Base-by-base conservation (phyloP, 2,113 vertebrate species). In the Syrmaticus mikado region DNA sequence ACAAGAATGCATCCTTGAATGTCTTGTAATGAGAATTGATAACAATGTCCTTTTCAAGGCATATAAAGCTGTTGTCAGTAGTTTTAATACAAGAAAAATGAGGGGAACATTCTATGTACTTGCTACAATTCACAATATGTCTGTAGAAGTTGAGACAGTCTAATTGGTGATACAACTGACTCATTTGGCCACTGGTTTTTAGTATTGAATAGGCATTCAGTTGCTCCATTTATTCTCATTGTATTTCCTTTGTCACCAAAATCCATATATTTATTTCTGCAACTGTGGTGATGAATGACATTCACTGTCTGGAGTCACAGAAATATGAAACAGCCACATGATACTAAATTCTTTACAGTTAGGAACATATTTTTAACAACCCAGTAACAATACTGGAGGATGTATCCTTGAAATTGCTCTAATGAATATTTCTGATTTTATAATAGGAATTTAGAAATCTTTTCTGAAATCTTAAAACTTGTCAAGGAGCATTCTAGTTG, bases 401-500 rank as follows among this genome's bases (percentile, higher is more conserved):
- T 10, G 30, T 7, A 13, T 61, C n/a, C 5, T n/a, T 61, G 40
- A 75, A 73, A 36, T 21, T 43, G 7, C 3, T 50, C 16, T 43
- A 20, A 41, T 8, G 16, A 0, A 0, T 21, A 15, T 61, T 80
- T 64, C 62, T 10, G 60, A 45, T 16, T 48, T 7, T 55, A 20
- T 11, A 66, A 27, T 21, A 71, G 61, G 24, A 64, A 62, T 48
- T 30, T 19, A 71, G n/a, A 66, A 60, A 24, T 10, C 41, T 36
- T 70, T 83, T 64, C 50, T 50, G 45, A 8, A 53, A 72, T 8
- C 30, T 38, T 20, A 34, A 57, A 40, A 2, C 6, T 52, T 83
- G 73, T 38, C 20, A 77, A 67, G 27, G 61, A 14, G 5, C 0
- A 0, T 61, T 85, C 8, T 28, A 16, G 27, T 53, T 30, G 27